These are phyloP conservation scores for Drosophila varians DNA, from an alignment of 1,140 invertebrate species.

Conservation along the genomic window DNA sequence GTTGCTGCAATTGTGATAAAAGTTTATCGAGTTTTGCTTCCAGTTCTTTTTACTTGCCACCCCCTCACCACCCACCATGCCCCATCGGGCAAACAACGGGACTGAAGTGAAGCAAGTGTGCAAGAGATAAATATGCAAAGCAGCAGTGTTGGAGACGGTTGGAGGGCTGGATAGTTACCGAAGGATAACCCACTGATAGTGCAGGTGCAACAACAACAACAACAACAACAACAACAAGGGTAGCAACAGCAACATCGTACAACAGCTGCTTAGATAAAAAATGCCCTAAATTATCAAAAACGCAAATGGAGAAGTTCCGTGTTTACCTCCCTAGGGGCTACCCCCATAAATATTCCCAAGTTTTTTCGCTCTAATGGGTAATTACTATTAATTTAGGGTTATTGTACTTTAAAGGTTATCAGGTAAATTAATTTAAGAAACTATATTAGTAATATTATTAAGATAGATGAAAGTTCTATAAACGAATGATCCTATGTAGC, in stretches of 20 bases:
- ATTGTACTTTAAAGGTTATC: not conserved
- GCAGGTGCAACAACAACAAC: slow-evolving; percentile 61
- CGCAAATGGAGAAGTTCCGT: slow-evolving; percentile 34
- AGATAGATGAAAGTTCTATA: not conserved
- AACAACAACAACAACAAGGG: slow-evolving; percentile 7
- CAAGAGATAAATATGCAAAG: slow-evolving; percentile 78
- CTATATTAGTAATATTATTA: not conserved
- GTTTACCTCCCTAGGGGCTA: slow-evolving; percentile 18
- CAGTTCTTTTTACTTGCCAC: slow-evolving; percentile 38
- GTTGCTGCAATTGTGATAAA: slow-evolving; percentile 76
- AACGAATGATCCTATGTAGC: no score
- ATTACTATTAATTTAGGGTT: not conserved
- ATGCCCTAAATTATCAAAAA: slow-evolving; percentile 70
- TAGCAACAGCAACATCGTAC: slow-evolving; percentile 26
- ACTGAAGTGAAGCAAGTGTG: slow-evolving; percentile 57
- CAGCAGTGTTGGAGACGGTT: not conserved
- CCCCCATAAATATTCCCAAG: slow-evolving; percentile 16
- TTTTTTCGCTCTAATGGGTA: not conserved
- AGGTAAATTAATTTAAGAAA: not conserved
- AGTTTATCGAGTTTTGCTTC: slow-evolving; percentile 71
- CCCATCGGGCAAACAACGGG: slow-evolving; percentile 27
- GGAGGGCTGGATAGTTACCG: slow-evolving; percentile 2
- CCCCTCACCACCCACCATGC: slow-evolving; percentile 4
- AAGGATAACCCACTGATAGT: slow-evolving; percentile 58
- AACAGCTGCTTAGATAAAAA: slow-evolving; percentile 73